Evolutionary conservation across 2,888 invertebrate genomes (phyloP).

Genomic region (Dicyrtomina minuta): DNA sequence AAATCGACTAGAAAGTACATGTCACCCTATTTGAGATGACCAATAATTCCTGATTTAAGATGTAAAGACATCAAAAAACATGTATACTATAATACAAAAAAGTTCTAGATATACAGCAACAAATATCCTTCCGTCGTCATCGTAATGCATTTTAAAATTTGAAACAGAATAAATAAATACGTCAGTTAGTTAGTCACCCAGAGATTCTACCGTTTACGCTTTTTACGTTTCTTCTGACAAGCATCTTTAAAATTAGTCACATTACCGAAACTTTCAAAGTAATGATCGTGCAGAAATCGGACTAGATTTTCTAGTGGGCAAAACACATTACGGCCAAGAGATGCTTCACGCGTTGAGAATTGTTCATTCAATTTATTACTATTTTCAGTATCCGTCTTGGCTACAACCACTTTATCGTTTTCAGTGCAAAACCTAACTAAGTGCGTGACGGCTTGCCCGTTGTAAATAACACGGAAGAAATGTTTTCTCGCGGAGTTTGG

Average conservation of each 20-base stretch:
- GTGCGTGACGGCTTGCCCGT: constrained; percentile 82
- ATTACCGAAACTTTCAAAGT: constrained; percentile 74
- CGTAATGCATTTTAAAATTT: too few relatives aligned
- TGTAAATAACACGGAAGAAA: constrained; percentile 79
- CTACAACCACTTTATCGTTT: constrained; percentile 41
- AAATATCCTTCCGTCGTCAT: too few relatives aligned
- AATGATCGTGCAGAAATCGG: constrained; percentile 82
- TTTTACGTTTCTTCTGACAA: constrained; percentile 45
- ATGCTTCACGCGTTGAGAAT: too few relatives aligned
- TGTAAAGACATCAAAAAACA: too few relatives aligned
- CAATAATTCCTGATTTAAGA: too few relatives aligned
- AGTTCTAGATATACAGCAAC: too few relatives aligned
- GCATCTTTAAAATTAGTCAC: constrained; percentile 80
- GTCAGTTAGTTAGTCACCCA: too few relatives aligned
- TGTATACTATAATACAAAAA: too few relatives aligned
- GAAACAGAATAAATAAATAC: too few relatives aligned
- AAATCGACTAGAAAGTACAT: too few relatives aligned
- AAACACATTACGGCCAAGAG: constrained; percentile 61
- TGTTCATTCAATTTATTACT: constrained; percentile 54
- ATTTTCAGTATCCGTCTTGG: constrained; percentile 56
- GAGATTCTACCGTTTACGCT: too few relatives aligned
- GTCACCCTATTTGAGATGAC: too few relatives aligned
- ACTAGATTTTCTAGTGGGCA: constrained; percentile 87
- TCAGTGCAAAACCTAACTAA: constrained; percentile 76
- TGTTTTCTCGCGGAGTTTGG: constrained; percentile 65